A percentile compares a stretch with the other conserved stretches of the same genome.
Conservation (phyloP, 2,113 vertebrate species). For the Cyanoramphus novaezelandiae region DNA sequence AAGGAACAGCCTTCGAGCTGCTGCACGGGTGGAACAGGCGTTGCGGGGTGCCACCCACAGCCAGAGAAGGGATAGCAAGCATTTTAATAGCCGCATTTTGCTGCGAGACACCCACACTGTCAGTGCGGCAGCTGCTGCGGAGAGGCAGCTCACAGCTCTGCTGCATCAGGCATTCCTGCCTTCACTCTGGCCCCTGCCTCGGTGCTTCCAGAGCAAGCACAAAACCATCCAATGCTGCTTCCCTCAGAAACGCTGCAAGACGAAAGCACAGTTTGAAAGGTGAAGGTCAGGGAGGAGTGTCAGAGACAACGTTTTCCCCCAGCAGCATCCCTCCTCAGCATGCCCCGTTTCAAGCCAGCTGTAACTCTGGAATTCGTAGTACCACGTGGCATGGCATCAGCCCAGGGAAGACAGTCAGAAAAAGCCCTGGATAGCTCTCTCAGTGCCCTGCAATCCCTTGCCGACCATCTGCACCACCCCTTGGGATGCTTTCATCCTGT, state of each 20-base stretch:
- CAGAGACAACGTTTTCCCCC: background rate
- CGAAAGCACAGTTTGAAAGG: background rate
- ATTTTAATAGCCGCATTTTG: background rate
- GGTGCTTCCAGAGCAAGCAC: background rate
- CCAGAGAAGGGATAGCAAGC: background rate
- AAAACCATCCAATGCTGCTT: background rate
- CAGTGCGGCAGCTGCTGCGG: background rate
- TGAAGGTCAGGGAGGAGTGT: background rate
- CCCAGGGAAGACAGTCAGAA: background rate
- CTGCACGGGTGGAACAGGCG: background rate
- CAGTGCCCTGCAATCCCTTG: background rate
- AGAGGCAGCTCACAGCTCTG: conserved; percentile 3
- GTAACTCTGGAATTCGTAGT: background rate
- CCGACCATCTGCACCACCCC: background rate
- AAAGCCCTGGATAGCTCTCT: background rate
- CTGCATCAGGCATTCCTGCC: conserved; percentile 32
- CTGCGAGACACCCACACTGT: background rate
- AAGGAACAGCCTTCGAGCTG: background rate
- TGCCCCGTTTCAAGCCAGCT: background rate
- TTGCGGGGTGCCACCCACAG: background rate
- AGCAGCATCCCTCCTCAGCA: background rate
- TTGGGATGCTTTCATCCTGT: background rate
- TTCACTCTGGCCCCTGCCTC: fast-evolving
- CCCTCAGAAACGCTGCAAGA: background rate
- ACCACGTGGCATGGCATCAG: background rate